Conservation (phyloP, 2,113 vertebrate genomes). For the Macroglossus sobrinus region DNA sequence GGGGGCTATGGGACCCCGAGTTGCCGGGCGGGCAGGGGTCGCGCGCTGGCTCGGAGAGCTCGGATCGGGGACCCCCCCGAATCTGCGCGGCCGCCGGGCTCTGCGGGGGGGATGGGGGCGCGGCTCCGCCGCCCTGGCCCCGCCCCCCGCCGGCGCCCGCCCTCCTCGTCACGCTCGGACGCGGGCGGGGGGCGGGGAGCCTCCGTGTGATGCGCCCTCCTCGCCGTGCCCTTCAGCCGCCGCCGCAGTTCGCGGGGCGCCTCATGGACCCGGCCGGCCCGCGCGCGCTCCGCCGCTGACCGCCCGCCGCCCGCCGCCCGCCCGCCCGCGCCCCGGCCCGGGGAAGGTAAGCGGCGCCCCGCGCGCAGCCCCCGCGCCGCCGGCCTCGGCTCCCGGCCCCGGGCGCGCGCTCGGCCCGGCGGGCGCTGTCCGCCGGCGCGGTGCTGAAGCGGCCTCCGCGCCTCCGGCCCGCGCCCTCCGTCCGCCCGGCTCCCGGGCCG, state of each 20-base stretch:
- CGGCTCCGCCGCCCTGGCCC: not conserved
- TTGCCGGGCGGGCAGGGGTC: no score
- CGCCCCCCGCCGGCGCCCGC: not conserved
- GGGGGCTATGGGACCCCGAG: not conserved
- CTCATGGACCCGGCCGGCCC: constrained; percentile 62
- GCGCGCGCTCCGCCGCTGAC: constrained; percentile 56
- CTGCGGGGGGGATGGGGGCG: not conserved
- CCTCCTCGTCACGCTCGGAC: constrained; percentile 58
- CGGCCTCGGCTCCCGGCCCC: not conserved
- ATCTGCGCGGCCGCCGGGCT: rapidly evolving
- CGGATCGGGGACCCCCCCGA: rapidly evolving
- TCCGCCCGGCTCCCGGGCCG: not conserved
- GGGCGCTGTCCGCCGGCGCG: constrained; percentile 53
- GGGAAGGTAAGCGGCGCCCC: not conserved
- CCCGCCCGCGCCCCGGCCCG: not conserved
- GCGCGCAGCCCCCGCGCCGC: not conserved
- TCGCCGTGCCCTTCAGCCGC: constrained; percentile 71
- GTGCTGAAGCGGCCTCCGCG: constrained; percentile 59
- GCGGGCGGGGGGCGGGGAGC: constrained; percentile 55
- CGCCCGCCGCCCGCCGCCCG: not conserved
- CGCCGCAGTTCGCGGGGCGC: constrained; percentile 49
- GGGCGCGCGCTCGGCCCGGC: not conserved
- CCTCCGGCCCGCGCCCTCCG: not conserved
- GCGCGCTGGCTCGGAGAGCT: not conserved
- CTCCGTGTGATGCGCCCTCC: constrained; percentile 65